phyloP scores from a whole-genome alignment of 2,797 vertebrate species.

The Rhynchonycteris naso region DNA sequence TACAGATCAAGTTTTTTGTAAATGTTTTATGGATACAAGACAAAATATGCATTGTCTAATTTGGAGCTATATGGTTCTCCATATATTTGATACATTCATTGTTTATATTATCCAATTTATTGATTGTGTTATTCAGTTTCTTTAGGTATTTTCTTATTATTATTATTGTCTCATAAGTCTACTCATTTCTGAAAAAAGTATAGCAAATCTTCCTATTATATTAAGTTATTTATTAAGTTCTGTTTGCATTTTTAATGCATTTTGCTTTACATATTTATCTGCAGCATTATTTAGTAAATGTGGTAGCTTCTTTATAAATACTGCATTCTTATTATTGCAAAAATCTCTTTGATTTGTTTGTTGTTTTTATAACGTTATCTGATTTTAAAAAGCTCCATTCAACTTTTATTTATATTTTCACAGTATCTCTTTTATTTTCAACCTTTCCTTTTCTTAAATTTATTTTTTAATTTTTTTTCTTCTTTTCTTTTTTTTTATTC shows the following conservation, averaged over 20 bases:
- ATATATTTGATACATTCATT: background rate
- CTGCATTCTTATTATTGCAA: constrained; percentile 17
- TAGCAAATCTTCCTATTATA: background rate
- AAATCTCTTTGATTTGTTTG: constrained; percentile 12
- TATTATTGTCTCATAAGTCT: constrained; percentile 13
- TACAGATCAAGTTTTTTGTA: background rate
- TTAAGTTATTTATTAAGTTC: constrained; percentile 31
- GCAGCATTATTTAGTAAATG: background rate
- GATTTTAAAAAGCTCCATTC: constrained; percentile 35
- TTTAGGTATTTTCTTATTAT: constrained; percentile 6
- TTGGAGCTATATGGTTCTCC: background rate
- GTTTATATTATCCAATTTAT: background rate
- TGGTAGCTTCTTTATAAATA: constrained; percentile 29
- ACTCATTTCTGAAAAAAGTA: constrained; percentile 21
- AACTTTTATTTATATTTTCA: background rate
- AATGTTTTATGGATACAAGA: constrained; percentile 28
- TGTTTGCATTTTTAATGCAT: constrained; percentile 11
- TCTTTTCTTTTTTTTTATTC: too few species aligned
- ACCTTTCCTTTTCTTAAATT: background rate
- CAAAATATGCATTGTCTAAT: background rate
- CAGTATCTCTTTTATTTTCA: constrained; percentile 34
- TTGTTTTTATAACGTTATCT: constrained; percentile 43
- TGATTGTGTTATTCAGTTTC: background rate
- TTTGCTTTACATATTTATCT: constrained; percentile 21
- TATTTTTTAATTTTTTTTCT: too few species aligned